phyloP scores from a whole-genome alignment of 2,888 invertebrate genomes.

The Dynastes grantii region DNA sequence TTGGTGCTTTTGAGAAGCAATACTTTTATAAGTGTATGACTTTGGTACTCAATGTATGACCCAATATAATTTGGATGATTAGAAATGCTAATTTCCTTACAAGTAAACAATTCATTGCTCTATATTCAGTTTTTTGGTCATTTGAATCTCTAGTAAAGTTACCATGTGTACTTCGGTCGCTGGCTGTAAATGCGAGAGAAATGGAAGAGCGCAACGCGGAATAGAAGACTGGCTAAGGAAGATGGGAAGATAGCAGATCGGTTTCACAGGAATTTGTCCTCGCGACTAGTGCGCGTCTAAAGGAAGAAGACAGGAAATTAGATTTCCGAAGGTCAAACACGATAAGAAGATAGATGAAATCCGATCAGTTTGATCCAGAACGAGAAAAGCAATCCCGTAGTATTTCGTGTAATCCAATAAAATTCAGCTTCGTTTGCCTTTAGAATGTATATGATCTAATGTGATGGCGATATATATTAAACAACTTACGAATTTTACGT shows the following conservation, averaged over 20 bases:
- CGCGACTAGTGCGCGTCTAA: slow-evolving; percentile 31
- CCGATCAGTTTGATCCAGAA: slow-evolving; percentile 44
- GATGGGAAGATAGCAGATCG: slow-evolving; percentile 17
- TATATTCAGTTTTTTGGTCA: too few relatives aligned
- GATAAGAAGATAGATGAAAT: slow-evolving; percentile 44
- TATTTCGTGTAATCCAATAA: slow-evolving; percentile 41
- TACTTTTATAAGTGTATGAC: too few relatives aligned
- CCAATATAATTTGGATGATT: too few relatives aligned
- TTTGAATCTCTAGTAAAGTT: too few relatives aligned
- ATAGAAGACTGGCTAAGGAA: neutral
- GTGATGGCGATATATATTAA: slow-evolving; percentile 34
- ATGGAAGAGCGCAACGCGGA: neutral
- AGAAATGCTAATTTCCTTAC: too few relatives aligned
- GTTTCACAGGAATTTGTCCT: slow-evolving; percentile 39
- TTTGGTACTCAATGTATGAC: too few relatives aligned
- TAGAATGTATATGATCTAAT: slow-evolving; percentile 38
- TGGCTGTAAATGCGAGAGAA: neutral
- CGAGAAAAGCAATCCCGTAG: slow-evolving; percentile 35
- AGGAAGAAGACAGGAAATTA: slow-evolving; percentile 46
- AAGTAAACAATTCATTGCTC: too few relatives aligned
- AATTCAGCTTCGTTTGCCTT: slow-evolving; percentile 29
- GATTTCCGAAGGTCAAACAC: slow-evolving; percentile 46
- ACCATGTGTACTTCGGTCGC: neutral
- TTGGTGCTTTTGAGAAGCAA: too few relatives aligned
- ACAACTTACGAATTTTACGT: slow-evolving; percentile 28